A percentile compares a stretch with the other conserved stretches of the same genome.
phyloP scores from a whole-genome alignment of 2,888 invertebrate genomes.

The Danaus chrysippus region DNA sequence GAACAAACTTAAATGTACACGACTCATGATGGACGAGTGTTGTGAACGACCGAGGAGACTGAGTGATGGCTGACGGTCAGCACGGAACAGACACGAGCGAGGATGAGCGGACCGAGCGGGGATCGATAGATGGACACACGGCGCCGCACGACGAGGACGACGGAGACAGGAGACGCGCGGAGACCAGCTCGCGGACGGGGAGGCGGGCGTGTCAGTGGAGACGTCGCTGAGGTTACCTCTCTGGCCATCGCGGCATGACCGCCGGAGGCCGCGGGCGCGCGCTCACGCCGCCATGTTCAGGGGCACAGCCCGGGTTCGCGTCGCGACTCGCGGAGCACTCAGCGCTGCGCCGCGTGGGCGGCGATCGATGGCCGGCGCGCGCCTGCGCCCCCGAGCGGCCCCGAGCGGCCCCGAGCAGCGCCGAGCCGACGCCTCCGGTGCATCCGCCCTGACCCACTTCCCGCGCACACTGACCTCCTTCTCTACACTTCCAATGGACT shows the following conservation, averaged over 20 bases:
- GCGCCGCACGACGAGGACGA: slow-evolving; percentile 40
- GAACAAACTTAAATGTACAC: no score
- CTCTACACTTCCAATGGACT: slow-evolving; percentile 39
- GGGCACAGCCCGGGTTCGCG: slow-evolving; percentile 72
- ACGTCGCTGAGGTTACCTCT: slow-evolving; percentile 79
- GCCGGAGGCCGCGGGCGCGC: slow-evolving; percentile 80
- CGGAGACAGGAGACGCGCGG: slow-evolving; percentile 47
- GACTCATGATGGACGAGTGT: no score
- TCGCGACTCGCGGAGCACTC: slow-evolving; percentile 67
- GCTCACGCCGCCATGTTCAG: slow-evolving; percentile 76
- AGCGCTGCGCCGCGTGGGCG: slow-evolving; percentile 56
- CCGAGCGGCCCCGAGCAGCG: slow-evolving; percentile 53
- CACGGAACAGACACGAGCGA: no score
- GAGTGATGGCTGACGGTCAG: no score
- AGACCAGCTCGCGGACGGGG: slow-evolving; percentile 21
- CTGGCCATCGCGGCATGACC: slow-evolving; percentile 86
- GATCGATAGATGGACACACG: no score
- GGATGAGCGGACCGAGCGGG: no score
- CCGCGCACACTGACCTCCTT: slow-evolving; percentile 57
- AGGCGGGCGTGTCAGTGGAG: slow-evolving; percentile 52
- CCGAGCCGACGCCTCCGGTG: slow-evolving; percentile 50
- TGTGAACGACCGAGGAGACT: no score
- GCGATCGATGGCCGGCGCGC: slow-evolving; percentile 58
- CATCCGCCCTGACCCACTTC: slow-evolving; percentile 72
- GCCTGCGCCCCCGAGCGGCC: slow-evolving; percentile 56